A percentile compares a stretch with the other conserved stretches of the same genome.
phyloP scores from a whole-genome alignment of 2,888 invertebrate genomes.

The Microplitis manilae region DNA sequence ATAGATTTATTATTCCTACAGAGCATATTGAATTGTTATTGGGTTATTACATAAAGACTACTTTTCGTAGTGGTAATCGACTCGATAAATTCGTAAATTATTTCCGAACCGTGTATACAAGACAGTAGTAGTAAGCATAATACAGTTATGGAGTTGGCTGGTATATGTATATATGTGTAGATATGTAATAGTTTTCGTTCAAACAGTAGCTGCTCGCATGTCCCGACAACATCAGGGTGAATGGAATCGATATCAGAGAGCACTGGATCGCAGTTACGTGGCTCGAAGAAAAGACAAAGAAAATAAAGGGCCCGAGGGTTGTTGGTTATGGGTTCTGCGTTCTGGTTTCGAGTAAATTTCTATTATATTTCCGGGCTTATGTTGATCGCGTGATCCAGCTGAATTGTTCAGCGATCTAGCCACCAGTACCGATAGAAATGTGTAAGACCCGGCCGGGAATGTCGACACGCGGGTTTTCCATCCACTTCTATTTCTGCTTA shows the following conservation, averaged over 20 bases:
- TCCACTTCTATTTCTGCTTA: background rate
- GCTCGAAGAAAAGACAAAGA: slow-evolving; percentile 42
- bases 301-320: slow-evolving; percentile 18
- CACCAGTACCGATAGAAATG: slow-evolving; percentile 40
- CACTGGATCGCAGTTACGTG: slow-evolving; percentile 43
- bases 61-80: slow-evolving; percentile 6
- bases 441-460: slow-evolving; percentile 20
- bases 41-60: background rate
- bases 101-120: slow-evolving; percentile 3
- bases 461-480: slow-evolving; percentile 30
- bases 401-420: slow-evolving; percentile 56
- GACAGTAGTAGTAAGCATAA: background rate
- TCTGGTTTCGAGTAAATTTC: slow-evolving; percentile 57
- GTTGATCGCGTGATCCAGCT: slow-evolving; percentile 62
- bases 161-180: too few species aligned
- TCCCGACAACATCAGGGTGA: slow-evolving; percentile 53
- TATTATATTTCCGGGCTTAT: slow-evolving; percentile 63
- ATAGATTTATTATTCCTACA: background rate
- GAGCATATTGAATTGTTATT: background rate
- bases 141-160: slow-evolving; percentile 30
- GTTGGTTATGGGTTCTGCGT: slow-evolving; percentile 19
- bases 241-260: slow-evolving; percentile 45
- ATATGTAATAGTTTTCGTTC: background rate
- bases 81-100: slow-evolving; percentile 22
- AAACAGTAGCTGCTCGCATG: slow-evolving; percentile 50